phyloP scores from a whole-genome alignment of 2,113 vertebrate species.

The Dasyornis broadbenti region DNA sequence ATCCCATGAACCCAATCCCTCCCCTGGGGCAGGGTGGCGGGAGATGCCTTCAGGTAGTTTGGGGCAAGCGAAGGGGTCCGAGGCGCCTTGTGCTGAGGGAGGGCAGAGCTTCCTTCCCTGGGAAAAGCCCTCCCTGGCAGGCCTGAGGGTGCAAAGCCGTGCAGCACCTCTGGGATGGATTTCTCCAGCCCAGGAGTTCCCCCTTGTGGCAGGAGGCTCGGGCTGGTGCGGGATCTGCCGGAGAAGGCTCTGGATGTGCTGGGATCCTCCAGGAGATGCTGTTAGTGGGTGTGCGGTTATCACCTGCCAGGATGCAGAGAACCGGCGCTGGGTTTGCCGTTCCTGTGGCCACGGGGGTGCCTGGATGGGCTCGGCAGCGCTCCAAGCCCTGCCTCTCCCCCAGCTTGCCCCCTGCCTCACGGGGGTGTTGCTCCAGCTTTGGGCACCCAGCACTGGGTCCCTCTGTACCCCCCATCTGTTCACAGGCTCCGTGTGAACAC shows the following conservation, averaged over 20 bases:
- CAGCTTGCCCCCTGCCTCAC: rapidly evolving
- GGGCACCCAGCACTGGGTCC: rapidly evolving
- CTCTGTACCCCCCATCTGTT: neutral
- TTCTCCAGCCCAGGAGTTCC: conserved; percentile 62
- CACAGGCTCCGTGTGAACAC: neutral
- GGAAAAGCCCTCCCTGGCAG: neutral
- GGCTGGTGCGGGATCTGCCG: neutral
- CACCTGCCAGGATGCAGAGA: neutral
- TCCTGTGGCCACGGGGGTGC: rapidly evolving
- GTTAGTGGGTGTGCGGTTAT: neutral
- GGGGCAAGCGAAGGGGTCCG: neutral
- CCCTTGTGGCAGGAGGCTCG: conserved; percentile 56
- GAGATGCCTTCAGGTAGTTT: neutral
- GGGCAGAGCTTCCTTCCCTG: neutral
- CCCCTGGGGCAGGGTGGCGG: neutral
- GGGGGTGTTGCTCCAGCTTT: rapidly evolving
- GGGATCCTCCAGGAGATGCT: rapidly evolving
- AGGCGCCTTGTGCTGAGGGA: neutral
- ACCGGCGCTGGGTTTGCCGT: rapidly evolving
- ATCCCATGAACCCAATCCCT: rapidly evolving
- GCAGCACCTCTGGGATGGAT: neutral
- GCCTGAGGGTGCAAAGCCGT: neutral
- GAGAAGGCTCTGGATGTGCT: neutral
- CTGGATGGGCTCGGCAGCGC: neutral
- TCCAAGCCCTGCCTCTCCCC: neutral